Evolutionary conservation across 2,113 vertebrate genomes (phyloP).

Genomic region (Neolamprologus devosi): DNA sequence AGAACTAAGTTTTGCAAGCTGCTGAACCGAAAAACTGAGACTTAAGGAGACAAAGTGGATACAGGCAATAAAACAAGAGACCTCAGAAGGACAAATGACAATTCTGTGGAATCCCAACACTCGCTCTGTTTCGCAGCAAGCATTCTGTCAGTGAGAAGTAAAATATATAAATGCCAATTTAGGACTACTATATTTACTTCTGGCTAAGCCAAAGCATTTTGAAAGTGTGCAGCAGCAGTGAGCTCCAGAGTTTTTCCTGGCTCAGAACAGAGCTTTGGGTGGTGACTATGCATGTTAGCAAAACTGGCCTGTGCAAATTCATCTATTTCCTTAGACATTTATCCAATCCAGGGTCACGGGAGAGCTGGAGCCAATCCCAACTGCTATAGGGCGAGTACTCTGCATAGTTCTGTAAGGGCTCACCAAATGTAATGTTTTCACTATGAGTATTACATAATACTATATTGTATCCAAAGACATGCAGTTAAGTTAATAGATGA

Average conservation of each 20-base stretch:
- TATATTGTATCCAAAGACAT: background rate
- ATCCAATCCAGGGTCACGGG: background rate
- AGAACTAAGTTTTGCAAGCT: background rate
- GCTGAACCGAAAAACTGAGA: background rate
- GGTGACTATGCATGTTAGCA: background rate
- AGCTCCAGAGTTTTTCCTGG: background rate
- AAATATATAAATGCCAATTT: background rate
- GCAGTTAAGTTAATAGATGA: background rate
- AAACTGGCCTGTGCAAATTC: background rate
- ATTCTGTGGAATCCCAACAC: background rate
- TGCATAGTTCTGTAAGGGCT: background rate
- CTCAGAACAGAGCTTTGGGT: background rate
- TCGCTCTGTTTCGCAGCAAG: background rate
- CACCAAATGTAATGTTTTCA: background rate
- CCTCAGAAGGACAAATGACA: background rate
- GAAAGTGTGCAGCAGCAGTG: background rate
- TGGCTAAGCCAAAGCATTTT: background rate
- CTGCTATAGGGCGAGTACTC: background rate
- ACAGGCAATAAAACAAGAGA: background rate
- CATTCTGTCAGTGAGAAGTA: background rate
- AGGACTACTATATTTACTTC: background rate
- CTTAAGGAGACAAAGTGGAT: background rate
- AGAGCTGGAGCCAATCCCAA: background rate
- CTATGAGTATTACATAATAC: background rate
- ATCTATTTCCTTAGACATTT: background rate